Percentiles rank a stretch among this genome's conserved stretches.
These are phyloP conservation scores for Asobara japonica DNA, from an alignment of 1,140 invertebrate species.

Conservation along the genomic window DNA sequence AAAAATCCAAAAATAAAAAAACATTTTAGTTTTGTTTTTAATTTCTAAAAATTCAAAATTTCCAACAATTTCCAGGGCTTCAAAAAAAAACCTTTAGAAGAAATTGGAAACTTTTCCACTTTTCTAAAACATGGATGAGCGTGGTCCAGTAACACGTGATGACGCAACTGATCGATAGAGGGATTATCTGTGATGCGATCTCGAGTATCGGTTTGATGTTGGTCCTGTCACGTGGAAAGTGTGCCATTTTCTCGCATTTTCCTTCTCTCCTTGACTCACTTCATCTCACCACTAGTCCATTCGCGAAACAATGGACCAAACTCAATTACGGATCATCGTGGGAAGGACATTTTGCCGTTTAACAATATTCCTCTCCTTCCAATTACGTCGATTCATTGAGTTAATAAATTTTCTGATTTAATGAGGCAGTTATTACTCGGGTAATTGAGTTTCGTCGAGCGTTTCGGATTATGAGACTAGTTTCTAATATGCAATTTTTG, in stretches of 20 bases:
- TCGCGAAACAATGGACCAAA: neutral
- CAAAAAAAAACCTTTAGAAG: no score
- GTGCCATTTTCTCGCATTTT: neutral
- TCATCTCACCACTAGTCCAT: neutral
- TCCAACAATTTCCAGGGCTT: no score
- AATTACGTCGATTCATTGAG: neutral
- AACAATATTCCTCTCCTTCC: neutral
- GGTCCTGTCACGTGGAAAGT: neutral
- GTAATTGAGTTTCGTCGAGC: neutral
- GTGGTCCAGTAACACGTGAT: neutral
- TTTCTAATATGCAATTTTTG: no score
- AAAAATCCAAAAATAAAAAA: no score
- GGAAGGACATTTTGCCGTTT: neutral
- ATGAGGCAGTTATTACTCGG: neutral
- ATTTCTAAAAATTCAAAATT: no score
- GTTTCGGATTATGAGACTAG: neutral
- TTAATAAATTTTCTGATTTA: conserved; percentile 1
- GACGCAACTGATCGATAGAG: neutral
- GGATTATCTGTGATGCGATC: conserved; percentile 6
- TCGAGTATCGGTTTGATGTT: neutral
- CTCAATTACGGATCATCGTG: neutral
- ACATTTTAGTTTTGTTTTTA: no score
- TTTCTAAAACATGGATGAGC: no score
- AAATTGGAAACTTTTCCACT: no score
- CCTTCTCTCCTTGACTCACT: neutral